Percentiles rank a stretch among this genome's conserved stretches.
phyloP scores from a whole-genome alignment of 2,113 vertebrate genomes.

The Vidua macroura region DNA sequence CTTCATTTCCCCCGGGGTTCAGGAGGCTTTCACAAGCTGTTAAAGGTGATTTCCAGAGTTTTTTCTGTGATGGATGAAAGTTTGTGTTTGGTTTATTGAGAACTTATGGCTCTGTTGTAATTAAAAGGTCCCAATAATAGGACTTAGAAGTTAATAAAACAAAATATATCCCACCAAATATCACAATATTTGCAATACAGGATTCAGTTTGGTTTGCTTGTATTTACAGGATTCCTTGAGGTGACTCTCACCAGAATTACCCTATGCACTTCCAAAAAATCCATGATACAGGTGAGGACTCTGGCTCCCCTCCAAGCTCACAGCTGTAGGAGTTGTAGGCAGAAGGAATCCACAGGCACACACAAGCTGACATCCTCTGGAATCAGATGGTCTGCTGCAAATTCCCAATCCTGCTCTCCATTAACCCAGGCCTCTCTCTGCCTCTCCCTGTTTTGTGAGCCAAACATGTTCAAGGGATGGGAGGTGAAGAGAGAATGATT shows the following conservation, averaged over 20 bases:
- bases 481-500: constrained; percentile 45
- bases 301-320: neutral
- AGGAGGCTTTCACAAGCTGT: neutral
- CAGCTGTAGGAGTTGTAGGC: neutral
- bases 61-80: neutral
- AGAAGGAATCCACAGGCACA: neutral
- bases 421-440: neutral
- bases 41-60: neutral
- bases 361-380: neutral
- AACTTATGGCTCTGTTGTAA: neutral
- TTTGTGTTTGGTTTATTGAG: neutral
- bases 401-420: neutral
- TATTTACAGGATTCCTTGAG: neutral
- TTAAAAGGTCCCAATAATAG: neutral
- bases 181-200: neutral
- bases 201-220: neutral
- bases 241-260: neutral
- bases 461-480: constrained; percentile 30
- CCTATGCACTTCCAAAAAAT: neutral
- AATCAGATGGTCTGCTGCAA: neutral
- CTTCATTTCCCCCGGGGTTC: neutral
- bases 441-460: constrained; percentile 32
- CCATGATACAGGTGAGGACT: accelerated
- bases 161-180: neutral
- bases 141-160: neutral